phyloP scores from a whole-genome alignment of 92 coral and sea anemone species.

The Porites rus region DNA sequence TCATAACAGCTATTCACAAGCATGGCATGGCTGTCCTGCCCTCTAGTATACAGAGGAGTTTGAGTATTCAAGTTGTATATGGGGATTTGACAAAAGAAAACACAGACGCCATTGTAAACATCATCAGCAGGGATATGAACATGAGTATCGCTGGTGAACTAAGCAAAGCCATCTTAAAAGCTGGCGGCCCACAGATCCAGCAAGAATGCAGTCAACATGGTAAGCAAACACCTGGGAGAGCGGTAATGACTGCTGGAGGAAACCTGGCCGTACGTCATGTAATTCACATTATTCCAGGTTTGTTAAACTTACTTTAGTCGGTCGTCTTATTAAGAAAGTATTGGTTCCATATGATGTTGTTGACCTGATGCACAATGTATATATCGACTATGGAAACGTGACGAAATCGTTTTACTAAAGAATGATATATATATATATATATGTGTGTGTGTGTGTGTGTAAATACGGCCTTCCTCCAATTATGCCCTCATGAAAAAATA shows the following conservation, averaged over 20 bases:
- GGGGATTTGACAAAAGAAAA: constrained; percentile 54
- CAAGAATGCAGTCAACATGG: constrained; percentile 5
- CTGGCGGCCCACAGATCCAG: constrained; percentile 27
- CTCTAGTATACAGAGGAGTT: background rate
- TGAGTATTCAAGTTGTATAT: constrained; percentile 22
- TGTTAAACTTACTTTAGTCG: background rate
- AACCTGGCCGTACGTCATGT: background rate
- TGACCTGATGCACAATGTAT: no score
- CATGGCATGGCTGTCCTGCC: no score
- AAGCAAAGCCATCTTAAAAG: constrained; percentile 65
- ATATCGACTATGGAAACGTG: no score
- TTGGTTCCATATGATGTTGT: background rate
- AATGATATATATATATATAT: no score
- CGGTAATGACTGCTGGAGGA: constrained; percentile 33
- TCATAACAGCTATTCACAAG: background rate
- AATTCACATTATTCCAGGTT: constrained; percentile 33
- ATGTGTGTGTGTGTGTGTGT: no score
- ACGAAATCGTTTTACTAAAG: no score
- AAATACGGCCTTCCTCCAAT: no score
- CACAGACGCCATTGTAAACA: constrained; percentile 79
- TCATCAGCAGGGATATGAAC: constrained; percentile 67
- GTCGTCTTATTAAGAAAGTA: background rate
- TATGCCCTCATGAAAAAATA: no score
- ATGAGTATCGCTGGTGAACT: constrained; percentile 66
- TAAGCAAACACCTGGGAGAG: constrained; percentile 15